Evolutionary conservation across 2,888 invertebrate species (phyloP), one percentile per base, ranked within the genome.

Genomic region (Mimas tiliae): DNA sequence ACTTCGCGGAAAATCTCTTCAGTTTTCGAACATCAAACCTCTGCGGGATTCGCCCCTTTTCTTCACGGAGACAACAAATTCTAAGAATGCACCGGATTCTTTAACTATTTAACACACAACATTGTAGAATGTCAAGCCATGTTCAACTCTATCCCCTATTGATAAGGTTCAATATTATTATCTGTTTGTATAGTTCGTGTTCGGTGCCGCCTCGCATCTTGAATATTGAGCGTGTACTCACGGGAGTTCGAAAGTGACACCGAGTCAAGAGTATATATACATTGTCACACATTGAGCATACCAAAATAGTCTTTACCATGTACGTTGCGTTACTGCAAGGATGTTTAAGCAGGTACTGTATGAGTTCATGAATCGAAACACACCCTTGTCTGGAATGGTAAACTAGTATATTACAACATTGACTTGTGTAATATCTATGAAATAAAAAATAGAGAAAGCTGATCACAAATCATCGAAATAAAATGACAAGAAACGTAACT

Each of bases 161-260:
- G 12, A 19, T 38, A 58, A 58, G 42, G 47, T 65, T 58, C 58
- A 34, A 8, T 48, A 34, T 48, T 48, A 34, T 48, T 47, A 45
- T 7, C 14, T 45, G 50, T 51, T 47, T 48, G 65, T 66, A 47
- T n/a, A 33, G 63, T 63, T 38, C 11, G 52, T 19, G 34, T 52
- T 16, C 62, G 19, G 16, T 34, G 34, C 52, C 53, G 51, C 21
- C 47, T 51, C 65, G 51, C 34, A 70, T 77, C 76, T 73, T 85
- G 88, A 86, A 88, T 88, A 86, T 86, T 84, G 86, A 87, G 83
- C 69, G 75, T 64, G 69, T 67, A 71, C 80, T 81, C 83, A 68
- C 69, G 82, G 79, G 84, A 84, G 79, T 84, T 83, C 69, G 76
- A 74, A 77, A 81, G 83, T 81, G 81, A 82, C 79, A 75, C 76